These are phyloP conservation scores for Cebus imitator DNA, from an alignment of 2,113 vertebrate species.

Conservation along the genomic window DNA sequence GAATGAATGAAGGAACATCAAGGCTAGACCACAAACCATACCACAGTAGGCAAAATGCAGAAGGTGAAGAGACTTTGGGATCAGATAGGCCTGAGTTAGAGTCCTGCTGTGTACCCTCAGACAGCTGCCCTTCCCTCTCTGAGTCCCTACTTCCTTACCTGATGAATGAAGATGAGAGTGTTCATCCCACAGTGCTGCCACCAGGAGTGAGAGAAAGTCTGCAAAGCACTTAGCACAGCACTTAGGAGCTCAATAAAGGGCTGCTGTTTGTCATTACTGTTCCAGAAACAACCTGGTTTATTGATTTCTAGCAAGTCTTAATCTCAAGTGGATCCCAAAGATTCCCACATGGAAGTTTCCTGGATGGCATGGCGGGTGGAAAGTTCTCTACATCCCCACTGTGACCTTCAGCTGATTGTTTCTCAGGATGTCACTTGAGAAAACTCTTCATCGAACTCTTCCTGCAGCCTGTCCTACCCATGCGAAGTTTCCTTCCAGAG, in stretches of 20 bases:
- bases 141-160: background rate
- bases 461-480: rapidly evolving
- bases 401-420: background rate
- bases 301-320: background rate
- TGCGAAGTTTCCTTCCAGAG: background rate
- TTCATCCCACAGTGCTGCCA: too few species aligned
- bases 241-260: background rate
- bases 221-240: background rate
- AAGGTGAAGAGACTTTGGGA: background rate
- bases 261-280: background rate
- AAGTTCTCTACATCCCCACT: background rate
- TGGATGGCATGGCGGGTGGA: background rate
- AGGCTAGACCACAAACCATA: background rate
- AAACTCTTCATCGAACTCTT: background rate
- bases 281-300: background rate
- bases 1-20: background rate
- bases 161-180: background rate
- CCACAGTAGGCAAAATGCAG: background rate
- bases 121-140: background rate
- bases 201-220: background rate
- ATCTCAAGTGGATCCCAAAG: background rate
- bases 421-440: background rate
- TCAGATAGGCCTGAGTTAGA: background rate
- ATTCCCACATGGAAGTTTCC: background rate
- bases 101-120: background rate